These are phyloP conservation scores for Ecdyonurus torrentis DNA, from an alignment of 2,888 invertebrate species.

Conservation along the genomic window DNA sequence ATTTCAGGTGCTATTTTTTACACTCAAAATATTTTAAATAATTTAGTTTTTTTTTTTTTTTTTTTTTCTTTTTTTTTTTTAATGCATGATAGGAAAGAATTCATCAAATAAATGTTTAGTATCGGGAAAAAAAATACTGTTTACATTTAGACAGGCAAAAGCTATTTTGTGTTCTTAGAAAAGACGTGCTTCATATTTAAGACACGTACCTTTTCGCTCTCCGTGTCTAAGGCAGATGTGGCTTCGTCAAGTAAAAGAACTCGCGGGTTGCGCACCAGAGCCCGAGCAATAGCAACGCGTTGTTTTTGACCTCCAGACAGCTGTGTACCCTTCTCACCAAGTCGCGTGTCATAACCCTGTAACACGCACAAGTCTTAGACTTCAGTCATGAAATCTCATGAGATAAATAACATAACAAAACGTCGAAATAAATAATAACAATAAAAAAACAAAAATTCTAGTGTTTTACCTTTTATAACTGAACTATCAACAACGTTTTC, in stretches of 20 bases:
- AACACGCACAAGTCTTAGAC: slow-evolving; percentile 6
- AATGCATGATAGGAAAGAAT: no score
- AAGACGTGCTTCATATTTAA: not conserved
- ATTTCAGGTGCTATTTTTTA: no score
- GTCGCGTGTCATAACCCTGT: slow-evolving; percentile 30
- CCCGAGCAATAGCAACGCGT: slow-evolving; percentile 36
- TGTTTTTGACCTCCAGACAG: slow-evolving; percentile 30
- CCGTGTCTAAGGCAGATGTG: slow-evolving; percentile 35
- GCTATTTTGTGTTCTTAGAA: no score
- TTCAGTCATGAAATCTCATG: not conserved
- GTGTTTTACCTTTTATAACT: not conserved
- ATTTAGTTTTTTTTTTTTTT: no score
- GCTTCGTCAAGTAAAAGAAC: slow-evolving; percentile 33
- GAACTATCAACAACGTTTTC: not conserved
- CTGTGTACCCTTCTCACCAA: slow-evolving; percentile 29
- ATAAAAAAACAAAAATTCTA: not conserved
- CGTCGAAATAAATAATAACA: not conserved
- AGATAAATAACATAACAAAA: not conserved
- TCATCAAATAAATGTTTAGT: not conserved
- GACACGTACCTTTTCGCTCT: slow-evolving; percentile 27
- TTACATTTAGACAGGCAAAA: no score
- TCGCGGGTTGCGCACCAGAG: slow-evolving; percentile 32
- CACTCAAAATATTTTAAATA: no score
- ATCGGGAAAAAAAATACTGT: not conserved
- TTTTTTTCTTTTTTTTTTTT: no score